Base-by-base conservation (phyloP, 2,888 invertebrate genomes). In the Rugalucina vietnamica region DNA sequence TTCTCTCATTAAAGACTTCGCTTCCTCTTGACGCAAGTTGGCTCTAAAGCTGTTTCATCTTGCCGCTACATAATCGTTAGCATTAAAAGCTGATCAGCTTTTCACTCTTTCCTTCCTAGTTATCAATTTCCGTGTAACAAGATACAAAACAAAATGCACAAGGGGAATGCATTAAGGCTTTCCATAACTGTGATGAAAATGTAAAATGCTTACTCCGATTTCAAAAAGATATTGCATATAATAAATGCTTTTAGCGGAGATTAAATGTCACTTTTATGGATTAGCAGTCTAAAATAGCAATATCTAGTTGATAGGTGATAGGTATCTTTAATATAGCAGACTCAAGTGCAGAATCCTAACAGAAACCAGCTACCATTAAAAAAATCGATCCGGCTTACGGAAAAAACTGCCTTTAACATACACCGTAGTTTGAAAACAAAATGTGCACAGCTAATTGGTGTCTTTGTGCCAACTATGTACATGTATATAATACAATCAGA, bases 111-210 rank as follows among this genome's bases (percentile, higher is more conserved):
- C 24, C 34, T 65, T 65, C 32, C n/a, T 34, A 65, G 32, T 65
- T 27, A 65, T 65, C 65, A 65, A 65, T 65, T 65, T 65, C 65
- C 65, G 65, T n/a, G n/a, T 65, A 65, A 65, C 21, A 65, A 65
- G 65, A 65, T 65, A 32, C 34, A 43, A 57, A 73, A 29, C 43
- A 73, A 73, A 49, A 49, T 73, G 73, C 73, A 73, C 73, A 32
- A 21, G 49, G 21, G 49, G 49, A 43, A 49, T 73, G 43, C 73
- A 73, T 73, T 73, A 73, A 37, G 24, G 29, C 43, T 50, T 8
- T 73, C 43, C 10, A 73, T 73, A 50, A 32, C 27, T 4, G 32
- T 43, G 49, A 4, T 18, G 32, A 39, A 73, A 37, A 49, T 29
- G 32, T 49, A 49, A 49, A 50, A 49, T 5, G 10, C 12, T 65